A percentile compares a stretch with the other conserved stretches of the same genome.
Evolutionary conservation across 1,140 invertebrate genomes (phyloP).

Genomic region (Drosophila mauritiana): DNA sequence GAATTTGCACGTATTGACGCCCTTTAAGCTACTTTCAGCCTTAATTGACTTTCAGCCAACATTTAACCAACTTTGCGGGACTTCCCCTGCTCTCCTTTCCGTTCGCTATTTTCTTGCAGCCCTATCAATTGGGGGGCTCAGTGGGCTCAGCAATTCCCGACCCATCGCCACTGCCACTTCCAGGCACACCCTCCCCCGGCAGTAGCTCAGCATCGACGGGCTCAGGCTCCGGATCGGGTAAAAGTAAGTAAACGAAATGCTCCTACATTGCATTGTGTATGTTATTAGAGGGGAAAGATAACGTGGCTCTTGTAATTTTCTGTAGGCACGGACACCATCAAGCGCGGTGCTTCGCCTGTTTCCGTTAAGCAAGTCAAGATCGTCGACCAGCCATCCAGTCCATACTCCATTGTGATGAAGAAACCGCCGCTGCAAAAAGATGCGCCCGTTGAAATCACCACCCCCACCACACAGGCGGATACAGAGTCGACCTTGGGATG

Average conservation of each 20-base stretch:
- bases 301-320: neutral
- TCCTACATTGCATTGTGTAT: too few species aligned
- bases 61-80: conserved; percentile 32
- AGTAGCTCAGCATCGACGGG: conserved; percentile 84
- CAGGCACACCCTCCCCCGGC: conserved; percentile 85
- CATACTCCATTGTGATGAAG: conserved; percentile 75
- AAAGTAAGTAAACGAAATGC: conserved; percentile 58
- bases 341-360: conserved; percentile 82
- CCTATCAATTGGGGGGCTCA: conserved; percentile 85
- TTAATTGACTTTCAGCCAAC: conserved; percentile 5
- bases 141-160: conserved; percentile 84
- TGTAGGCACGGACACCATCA: conserved; percentile 84
- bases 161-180: conserved; percentile 85
- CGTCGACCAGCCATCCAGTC: conserved; percentile 74
- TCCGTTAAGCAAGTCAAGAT: conserved; percentile 80
- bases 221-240: conserved; percentile 80
- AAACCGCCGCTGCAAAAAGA: conserved; percentile 73
- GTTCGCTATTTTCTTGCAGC: conserved; percentile 65
- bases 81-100: conserved; percentile 18
- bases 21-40: conserved; percentile 1
- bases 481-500: conserved; percentile 14
- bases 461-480: conserved; percentile 57
- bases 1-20: conserved; percentile 41
- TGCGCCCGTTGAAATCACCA: conserved; percentile 58
- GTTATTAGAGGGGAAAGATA: neutral